Conservation (phyloP, 2,113 vertebrate genomes). For the Lagopus leucura region DNA sequence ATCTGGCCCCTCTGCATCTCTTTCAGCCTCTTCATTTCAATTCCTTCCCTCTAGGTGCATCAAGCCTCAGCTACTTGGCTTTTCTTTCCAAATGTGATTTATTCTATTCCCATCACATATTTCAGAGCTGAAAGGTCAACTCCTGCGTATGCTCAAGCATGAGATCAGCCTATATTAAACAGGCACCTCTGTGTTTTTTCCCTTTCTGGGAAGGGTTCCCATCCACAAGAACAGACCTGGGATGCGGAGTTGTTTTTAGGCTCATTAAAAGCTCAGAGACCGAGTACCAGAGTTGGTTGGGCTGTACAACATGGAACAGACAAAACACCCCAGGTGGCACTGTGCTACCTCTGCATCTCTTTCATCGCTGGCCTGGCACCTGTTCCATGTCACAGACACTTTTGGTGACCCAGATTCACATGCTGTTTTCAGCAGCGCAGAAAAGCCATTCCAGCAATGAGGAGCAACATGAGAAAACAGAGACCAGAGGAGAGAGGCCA, state of each 20-base stretch:
- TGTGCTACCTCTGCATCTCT: background rate
- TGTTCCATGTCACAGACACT: background rate
- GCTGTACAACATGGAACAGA: background rate
- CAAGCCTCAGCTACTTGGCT: background rate
- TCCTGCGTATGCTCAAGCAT: conserved; percentile 46
- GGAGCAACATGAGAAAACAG: background rate
- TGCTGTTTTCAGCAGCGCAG: background rate
- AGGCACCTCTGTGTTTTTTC: conserved; percentile 32
- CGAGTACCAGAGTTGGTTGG: background rate
- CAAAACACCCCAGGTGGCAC: background rate
- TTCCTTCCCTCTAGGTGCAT: background rate
- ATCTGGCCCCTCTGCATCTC: background rate
- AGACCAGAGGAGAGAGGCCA: background rate
- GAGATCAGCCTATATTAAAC: conserved; percentile 60
- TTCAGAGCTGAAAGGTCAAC: conserved; percentile 52
- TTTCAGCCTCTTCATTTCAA: background rate
- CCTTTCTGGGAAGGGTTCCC: conserved; percentile 52
- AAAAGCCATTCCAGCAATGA: background rate
- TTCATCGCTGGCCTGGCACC: background rate
- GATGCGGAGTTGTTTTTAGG: background rate
- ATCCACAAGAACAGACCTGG: conserved; percentile 19
- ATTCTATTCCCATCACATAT: conserved; percentile 45
- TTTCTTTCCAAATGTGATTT: conserved; percentile 40
- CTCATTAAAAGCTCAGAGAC: background rate
- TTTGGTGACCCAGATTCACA: background rate